Conservation (phyloP, 1,140 invertebrate species). For the Drosophila hydei region DNA sequence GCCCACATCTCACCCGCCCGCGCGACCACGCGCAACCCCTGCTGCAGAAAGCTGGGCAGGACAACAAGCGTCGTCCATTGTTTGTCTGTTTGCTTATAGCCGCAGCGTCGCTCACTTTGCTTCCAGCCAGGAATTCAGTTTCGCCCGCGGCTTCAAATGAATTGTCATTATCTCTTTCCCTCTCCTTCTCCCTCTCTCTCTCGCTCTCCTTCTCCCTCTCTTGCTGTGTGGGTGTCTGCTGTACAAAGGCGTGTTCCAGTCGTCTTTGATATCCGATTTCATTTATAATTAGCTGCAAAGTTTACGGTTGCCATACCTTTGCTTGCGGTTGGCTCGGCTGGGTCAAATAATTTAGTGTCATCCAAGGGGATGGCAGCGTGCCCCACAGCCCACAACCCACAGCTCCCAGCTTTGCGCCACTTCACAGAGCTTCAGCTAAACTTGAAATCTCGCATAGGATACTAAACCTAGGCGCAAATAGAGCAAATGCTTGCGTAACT, state of each 20-base stretch:
- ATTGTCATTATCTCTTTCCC: conserved; percentile 51
- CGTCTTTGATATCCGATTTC: conserved; percentile 79
- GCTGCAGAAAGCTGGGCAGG: conserved; percentile 15
- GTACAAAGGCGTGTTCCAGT: conserved; percentile 70
- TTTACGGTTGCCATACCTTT: conserved; percentile 77
- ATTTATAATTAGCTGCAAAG: conserved; percentile 80
- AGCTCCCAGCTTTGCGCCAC: too few species aligned
- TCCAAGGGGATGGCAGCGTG: conserved; percentile 4
- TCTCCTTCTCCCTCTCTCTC: background rate
- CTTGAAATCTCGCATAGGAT: too few species aligned
- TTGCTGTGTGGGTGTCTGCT: conserved; percentile 7
- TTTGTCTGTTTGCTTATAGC: conserved; percentile 74
- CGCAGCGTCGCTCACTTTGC: conserved; percentile 58
- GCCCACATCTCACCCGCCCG: background rate
- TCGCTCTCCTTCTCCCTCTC: background rate
- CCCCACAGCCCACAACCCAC: too few species aligned
- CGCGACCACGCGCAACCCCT: background rate
- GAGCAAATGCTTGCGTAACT: background rate
- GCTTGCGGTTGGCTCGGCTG: conserved; percentile 67
- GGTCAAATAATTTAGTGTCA: conserved; percentile 73
- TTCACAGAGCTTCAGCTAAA: too few species aligned
- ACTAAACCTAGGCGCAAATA: too few species aligned
- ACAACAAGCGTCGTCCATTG: conserved; percentile 62
- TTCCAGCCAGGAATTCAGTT: conserved; percentile 26
- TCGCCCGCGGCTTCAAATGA: conserved; percentile 56